Percentiles rank a stretch among this genome's conserved stretches.
These are phyloP conservation scores for Synanthedon tipuliformis DNA, from an alignment of 2,888 invertebrate species.

Conservation along the genomic window DNA sequence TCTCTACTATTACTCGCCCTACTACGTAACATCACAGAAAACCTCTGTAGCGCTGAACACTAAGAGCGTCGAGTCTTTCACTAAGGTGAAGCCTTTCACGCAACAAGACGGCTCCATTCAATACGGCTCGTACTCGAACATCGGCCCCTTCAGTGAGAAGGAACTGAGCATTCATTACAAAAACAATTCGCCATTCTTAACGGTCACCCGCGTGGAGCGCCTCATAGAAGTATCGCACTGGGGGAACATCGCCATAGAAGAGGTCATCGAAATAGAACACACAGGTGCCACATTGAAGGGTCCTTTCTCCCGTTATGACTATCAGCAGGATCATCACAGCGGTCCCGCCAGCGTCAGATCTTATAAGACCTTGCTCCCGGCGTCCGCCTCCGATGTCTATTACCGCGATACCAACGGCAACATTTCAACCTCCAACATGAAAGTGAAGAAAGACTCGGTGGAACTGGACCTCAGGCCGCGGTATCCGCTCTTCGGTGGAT, in stretches of 20 bases:
- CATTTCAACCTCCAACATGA: conserved; percentile 96
- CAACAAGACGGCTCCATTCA: conserved; percentile 83
- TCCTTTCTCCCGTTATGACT: conserved; percentile 97
- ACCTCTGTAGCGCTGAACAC: conserved; percentile 83
- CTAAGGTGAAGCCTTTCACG: conserved; percentile 83
- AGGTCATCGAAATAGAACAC: conserved; percentile 91
- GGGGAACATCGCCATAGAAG: conserved; percentile 98
- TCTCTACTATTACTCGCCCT: conserved; percentile 86
- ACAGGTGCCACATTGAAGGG: conserved; percentile 94
- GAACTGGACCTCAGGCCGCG: conserved; percentile 96
- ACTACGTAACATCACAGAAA: conserved; percentile 82
- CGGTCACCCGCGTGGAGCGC: conserved; percentile 88
- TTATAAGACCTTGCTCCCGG: conserved; percentile 87
- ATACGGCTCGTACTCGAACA: conserved; percentile 90
- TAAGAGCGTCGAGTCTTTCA: conserved; percentile 83
- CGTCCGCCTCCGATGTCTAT: conserved; percentile 94
- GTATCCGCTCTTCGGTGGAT: conserved; percentile 98
- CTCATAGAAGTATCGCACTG: conserved; percentile 97
- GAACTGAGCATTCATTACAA: conserved; percentile 90
- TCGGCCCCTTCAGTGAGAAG: conserved; percentile 70
- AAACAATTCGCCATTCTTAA: conserved; percentile 95
- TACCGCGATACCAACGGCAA: conserved; percentile 98
- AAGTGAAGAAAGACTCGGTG: conserved; percentile 88
- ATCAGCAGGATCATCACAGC: conserved; percentile 91
- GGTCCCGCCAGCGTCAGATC: conserved; percentile 90